These are phyloP conservation scores for Melanerpes aurifrons DNA, from an alignment of 2,113 vertebrate genomes.

Conservation along the genomic window DNA sequence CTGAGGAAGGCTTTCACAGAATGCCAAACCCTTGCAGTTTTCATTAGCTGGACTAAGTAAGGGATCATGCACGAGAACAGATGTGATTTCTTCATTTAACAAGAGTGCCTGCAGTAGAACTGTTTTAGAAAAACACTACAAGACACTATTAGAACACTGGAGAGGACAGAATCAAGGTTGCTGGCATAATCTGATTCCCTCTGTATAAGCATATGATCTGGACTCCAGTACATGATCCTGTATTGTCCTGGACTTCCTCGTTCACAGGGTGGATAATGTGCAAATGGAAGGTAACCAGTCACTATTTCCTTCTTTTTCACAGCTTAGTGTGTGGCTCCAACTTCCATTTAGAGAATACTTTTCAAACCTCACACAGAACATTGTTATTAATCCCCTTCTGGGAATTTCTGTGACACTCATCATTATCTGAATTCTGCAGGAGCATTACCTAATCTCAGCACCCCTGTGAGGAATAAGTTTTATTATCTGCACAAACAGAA, in stretches of 20 bases:
- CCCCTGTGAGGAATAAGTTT: neutral
- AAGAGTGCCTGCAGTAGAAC: neutral
- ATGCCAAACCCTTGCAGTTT: conserved; percentile 13
- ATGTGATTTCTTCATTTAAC: neutral
- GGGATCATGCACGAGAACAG: neutral
- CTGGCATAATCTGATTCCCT: neutral
- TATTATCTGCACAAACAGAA: neutral
- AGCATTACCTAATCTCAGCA: neutral
- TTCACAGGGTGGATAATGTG: neutral
- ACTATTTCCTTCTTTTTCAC: neutral
- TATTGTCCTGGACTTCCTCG: neutral
- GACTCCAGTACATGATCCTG: neutral
- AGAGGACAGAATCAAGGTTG: neutral
- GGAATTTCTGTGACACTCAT: neutral
- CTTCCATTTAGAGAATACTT: neutral
- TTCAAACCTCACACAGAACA: neutral
- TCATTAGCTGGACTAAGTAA: conserved; percentile 45
- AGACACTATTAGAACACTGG: neutral
- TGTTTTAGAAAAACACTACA: neutral
- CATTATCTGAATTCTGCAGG: neutral
- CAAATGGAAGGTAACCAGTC: neutral
- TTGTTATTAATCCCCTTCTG: neutral
- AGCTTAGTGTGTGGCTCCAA: neutral
- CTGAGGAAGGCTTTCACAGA: conserved; percentile 49
- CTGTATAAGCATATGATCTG: neutral